A percentile compares a stretch with the other conserved stretches of the same genome.
phyloP scores from a whole-genome alignment of 2,888 invertebrate genomes.

The Acanthosoma haemorrhoidale region DNA sequence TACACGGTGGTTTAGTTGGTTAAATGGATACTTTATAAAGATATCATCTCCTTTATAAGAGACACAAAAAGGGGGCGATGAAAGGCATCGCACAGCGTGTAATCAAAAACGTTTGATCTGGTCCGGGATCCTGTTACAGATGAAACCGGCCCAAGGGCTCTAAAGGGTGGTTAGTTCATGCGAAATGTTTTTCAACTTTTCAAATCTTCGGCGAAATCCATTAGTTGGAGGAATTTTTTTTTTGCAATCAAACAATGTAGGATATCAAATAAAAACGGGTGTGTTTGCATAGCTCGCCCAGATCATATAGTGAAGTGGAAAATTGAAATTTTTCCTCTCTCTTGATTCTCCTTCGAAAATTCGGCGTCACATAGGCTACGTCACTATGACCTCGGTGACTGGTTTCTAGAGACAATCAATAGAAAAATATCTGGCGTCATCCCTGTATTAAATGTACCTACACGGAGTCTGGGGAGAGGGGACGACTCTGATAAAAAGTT shows the following conservation, averaged over 20 bases:
- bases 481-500: no score
- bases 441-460: no score
- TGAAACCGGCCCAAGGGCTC: background rate
- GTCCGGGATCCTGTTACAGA: background rate
- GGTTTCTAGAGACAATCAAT: no score
- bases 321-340: background rate
- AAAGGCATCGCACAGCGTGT: background rate
- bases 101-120: background rate
- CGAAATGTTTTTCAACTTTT: background rate
- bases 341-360: no score
- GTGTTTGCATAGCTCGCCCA: background rate
- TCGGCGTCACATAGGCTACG: no score
- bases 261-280: background rate
- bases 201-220: no score
- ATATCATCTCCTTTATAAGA: background rate
- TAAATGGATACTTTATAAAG: no score
- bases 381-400: no score
- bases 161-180: background rate
- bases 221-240: background rate
- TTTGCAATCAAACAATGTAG: background rate
- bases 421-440: no score
- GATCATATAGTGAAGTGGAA: background rate
- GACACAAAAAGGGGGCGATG: background rate
- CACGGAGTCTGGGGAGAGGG: no score
- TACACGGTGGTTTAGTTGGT: no score